These are phyloP conservation scores for Tigriopus japonicus DNA, from an alignment of 1,140 invertebrate species.

Conservation along the genomic window DNA sequence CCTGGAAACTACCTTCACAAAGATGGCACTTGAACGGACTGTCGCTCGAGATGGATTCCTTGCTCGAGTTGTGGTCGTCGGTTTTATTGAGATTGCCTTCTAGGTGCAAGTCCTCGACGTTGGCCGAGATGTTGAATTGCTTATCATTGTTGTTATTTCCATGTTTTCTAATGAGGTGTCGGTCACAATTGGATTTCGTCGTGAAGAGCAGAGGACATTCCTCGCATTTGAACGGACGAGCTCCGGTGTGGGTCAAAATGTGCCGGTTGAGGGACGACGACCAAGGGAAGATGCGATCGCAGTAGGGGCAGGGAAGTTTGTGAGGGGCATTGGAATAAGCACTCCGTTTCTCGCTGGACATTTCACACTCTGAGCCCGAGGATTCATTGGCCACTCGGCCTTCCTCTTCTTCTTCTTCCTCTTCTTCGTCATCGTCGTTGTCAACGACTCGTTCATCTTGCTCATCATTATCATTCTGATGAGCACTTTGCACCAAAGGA, in stretches of 20 bases:
- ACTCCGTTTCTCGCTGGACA: constrained; percentile 43
- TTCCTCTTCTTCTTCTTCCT: constrained; percentile 17
- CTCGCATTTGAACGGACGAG: constrained; percentile 85
- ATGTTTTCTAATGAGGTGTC: constrained; percentile 76
- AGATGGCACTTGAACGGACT: constrained; percentile 79
- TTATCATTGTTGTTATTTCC: constrained; percentile 32
- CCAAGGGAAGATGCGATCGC: constrained; percentile 83
- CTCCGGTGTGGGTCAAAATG: constrained; percentile 79
- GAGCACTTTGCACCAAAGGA: constrained; percentile 42
- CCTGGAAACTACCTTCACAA: constrained; percentile 63
- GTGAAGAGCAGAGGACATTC: constrained; percentile 81
- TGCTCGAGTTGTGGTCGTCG: constrained; percentile 51
- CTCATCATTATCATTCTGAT: constrained; percentile 21
- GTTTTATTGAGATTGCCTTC: not conserved
- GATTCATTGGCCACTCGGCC: constrained; percentile 29
- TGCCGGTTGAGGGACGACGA: constrained; percentile 76
- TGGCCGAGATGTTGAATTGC: not conserved
- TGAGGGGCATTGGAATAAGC: constrained; percentile 87
- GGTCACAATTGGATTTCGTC: constrained; percentile 89
- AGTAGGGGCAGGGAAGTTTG: constrained; percentile 67
- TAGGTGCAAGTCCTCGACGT: constrained; percentile 5
- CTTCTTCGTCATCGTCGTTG: constrained; percentile 22
- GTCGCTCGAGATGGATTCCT: constrained; percentile 31
- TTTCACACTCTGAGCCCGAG: no score
- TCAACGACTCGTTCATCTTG: constrained; percentile 15